Evolutionary conservation across 2,113 vertebrate species (phyloP), one percentile per base, ranked within the genome.

Genomic region (Vanacampus margaritifer): DNA sequence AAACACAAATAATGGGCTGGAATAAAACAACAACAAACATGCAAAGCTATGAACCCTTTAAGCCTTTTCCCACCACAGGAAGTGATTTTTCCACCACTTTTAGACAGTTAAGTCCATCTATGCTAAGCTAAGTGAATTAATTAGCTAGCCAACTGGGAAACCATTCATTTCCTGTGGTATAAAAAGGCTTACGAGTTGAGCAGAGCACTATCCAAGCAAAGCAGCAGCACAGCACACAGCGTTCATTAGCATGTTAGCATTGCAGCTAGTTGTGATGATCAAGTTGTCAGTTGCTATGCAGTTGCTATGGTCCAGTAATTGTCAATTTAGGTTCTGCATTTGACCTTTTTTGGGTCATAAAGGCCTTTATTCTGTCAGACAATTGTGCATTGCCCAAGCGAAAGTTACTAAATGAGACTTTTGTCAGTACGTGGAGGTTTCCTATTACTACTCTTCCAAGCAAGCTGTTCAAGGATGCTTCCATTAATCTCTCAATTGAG

Each of bases 181-280:
- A 76, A 80, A 73, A 72, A 62, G 59, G 63, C 19, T 48, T 48
- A 19, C 37, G 61, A 36, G 62, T 81, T 65, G 57, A 78, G 63
- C 64, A 64, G 69, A 69, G 63, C 45, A 53, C 69, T 66, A 45
- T n/a, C 73, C 79, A 43, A 43, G 12, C 60, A 14, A 88, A 85
- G 84, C 80, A 85, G 74, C 74, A 78, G 86, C 79, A 85, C 79
- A 85, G 86, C 85, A 86, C 87, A 84, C 73, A 64, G 67, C 69
- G 64, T 14, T 69, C 7, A 16, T 32, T 57, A 57, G 61, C 46
- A 53, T 74, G 71, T 69, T 83, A 78, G 67, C 72, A 64, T 67
- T 32, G 4, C 28, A 32, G n/a, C n/a, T n/a, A n/a, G n/a, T n/a
- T n/a, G n/a, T 32, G 28, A 32, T 32, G 28, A 32, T 32, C 28